Conservation (phyloP, 1,140 invertebrate species). For the Leptestheria dahalacensis region DNA sequence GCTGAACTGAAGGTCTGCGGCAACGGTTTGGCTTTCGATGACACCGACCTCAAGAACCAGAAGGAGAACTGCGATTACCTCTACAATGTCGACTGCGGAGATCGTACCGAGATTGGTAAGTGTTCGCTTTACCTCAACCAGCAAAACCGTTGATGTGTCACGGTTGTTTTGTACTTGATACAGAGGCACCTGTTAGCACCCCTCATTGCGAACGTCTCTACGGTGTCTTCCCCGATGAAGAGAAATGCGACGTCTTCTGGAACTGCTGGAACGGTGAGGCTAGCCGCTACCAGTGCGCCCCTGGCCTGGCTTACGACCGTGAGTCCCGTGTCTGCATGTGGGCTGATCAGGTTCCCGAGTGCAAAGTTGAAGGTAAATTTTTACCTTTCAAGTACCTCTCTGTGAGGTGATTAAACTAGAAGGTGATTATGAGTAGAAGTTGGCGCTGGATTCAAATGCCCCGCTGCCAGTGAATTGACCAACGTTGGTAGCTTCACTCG, state of each 20-base stretch:
- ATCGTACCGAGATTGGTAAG: conserved; percentile 63
- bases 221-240: conserved; percentile 78
- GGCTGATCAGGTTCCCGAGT: conserved; percentile 83
- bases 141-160: not conserved
- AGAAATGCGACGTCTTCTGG: conserved; percentile 86
- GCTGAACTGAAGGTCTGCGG: conserved; percentile 83
- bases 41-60: conserved; percentile 68
- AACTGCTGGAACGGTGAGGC: conserved; percentile 92
- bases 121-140: not conserved
- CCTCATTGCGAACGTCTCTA: conserved; percentile 73
- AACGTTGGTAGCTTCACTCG: conserved; percentile 75
- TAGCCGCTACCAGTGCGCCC: conserved; percentile 82
- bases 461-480: conserved; percentile 57
- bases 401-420: not conserved
- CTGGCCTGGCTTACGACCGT: conserved; percentile 81
- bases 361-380: conserved; percentile 60
- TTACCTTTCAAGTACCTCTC: not conserved
- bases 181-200: conserved; percentile 70
- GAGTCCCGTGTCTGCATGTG: conserved; percentile 86
- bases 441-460: conserved; percentile 73
- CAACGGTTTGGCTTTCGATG: conserved; percentile 83
- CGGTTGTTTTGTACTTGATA: conserved; percentile 3
- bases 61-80: conserved; percentile 90
- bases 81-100: conserved; percentile 87
- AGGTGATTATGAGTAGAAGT: conserved; percentile 47